Base-by-base conservation (phyloP, 2,113 vertebrate species). In the Phoenicopterus ruber region DNA sequence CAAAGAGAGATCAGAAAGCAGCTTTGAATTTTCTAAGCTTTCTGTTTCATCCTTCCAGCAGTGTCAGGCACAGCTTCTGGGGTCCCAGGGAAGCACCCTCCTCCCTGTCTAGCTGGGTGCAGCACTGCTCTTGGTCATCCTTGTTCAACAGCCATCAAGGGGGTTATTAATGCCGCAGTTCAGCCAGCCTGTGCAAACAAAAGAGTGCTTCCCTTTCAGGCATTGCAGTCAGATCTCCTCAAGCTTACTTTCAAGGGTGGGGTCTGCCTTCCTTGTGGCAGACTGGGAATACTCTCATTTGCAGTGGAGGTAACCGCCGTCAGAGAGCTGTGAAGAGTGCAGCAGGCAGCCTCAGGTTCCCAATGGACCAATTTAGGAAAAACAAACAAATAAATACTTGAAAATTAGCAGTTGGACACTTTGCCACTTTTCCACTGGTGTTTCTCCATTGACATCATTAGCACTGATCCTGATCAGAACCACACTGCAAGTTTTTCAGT, bases 291-390 rank as follows among this genome's bases (percentile, higher is more conserved):
- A 3, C 5, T 40, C 7, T 24, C 29, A 12, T 18, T 77, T 9
- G 7, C 21, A 34, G 36, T 0, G 1, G 25, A 74, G 22, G 11
- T 54, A 34, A 49, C 29, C 0, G 0, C 19, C 28, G 49, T 21
- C 66, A 70, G 31, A 49, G 21, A 28, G 5, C 55, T 65, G 22
- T 0, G 1, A 25, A 40, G 25, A 11, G 6, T 21, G 21, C 38
- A 66, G 46, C 22, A 47, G 40, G 13, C 6, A 8, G 13, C 6
- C 31, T 40, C 29, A 40, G 1, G 7, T 47, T 67, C 17, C 21
- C 42, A 50, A 32, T 9, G 47, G 49, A 52, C 12, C 10, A 42
- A 21, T 36, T 61, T 34, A 49, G 34, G 11, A 25, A n/a, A 84
- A 71, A n/a, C 9, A 82, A 72, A 17, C 10, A 36, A 57, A 25